phyloP scores from a whole-genome alignment of 1,140 invertebrate genomes.

The Grapholita molesta region DNA sequence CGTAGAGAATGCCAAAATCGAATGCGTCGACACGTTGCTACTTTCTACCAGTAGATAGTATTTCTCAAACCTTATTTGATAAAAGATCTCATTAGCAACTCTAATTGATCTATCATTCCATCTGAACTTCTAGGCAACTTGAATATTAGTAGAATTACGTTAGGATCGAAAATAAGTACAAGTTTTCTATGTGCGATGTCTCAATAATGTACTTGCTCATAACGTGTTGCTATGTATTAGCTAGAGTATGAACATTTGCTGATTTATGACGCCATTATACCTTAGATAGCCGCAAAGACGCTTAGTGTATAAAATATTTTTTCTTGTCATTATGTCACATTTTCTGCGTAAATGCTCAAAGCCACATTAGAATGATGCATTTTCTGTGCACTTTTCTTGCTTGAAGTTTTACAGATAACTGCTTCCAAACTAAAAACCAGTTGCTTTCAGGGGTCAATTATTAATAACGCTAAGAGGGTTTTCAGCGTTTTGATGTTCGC shows the following conservation, averaged over 20 bases:
- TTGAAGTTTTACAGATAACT: not conserved
- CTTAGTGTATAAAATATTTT: not conserved
- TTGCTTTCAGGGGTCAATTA: not conserved
- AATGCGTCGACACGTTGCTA: conserved; percentile 4
- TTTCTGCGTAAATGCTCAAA: conserved; percentile 3
- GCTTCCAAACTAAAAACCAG: not conserved
- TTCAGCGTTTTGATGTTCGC: no score
- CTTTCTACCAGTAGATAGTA: conserved; percentile 4
- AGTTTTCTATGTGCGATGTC: conserved; percentile 13
- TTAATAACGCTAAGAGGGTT: no score
- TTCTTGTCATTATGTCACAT: not conserved
- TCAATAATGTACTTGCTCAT: conserved; percentile 7
- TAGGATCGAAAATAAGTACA: conserved; percentile 2
- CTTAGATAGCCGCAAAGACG: not conserved
- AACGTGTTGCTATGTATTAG: not conserved
- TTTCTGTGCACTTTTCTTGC: not conserved
- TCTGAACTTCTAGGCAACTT: conserved; percentile 1
- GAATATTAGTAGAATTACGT: not conserved
- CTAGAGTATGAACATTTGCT: not conserved
- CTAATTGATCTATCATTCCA: conserved; percentile 13
- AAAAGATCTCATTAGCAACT: conserved; percentile 16
- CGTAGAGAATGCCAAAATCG: not conserved
- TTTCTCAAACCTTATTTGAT: not conserved
- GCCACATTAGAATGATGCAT: not conserved
- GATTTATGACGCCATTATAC: not conserved